Base-by-base conservation (phyloP, 2,797 vertebrate genomes). In the Oreochromis grahami region DNA sequence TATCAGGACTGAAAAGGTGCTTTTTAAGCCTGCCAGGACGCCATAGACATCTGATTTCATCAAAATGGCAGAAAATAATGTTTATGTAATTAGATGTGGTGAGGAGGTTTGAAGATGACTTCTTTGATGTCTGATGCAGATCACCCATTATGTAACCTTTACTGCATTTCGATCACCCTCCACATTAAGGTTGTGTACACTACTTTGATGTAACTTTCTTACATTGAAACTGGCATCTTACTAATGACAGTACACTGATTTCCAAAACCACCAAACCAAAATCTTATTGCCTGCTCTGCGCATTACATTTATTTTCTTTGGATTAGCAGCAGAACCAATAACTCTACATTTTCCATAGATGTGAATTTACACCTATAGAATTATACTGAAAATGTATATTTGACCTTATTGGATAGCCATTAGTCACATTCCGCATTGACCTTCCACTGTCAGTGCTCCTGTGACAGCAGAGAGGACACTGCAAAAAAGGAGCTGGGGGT, bases 1-100 rank as follows among this genome's bases (percentile, higher is more conserved):
- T 91, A 93, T 87, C 86, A 91, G 56, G 88, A 63, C 92, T 91
- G 38, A 78, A 93, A 93, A 81, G 83, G 82, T 84, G 83, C 89
- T 92, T 91, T 93, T 92, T 92, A 87, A 88, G 85, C 65, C 74
- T 56, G 78, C 50, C 79, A 68, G 60, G 91, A 89, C 86, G 80
- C 80, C 32, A 7, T 56, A 21, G 76, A 36, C 13, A 86, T 91
- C 48, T 84, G 79, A 83, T 91, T 93, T 91, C 52, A 90, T 93
- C 90, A 89, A 83, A 84, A 87, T 0, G 1, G 56, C 70, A 83
- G 84, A 81, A 84, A 86, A 50, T 68, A 38, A 87, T 89, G 77
- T 91, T 92, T 88, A 48, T 88, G 82, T 86, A 86, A 90, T 93
- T 91, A 88, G 51, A 86, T 79, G 79, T 63, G 38, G 77, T 21